Percentiles rank a stretch among this genome's conserved stretches.
Conservation (phyloP, 1,140 invertebrate species). For the Lepidurus arcticus region DNA sequence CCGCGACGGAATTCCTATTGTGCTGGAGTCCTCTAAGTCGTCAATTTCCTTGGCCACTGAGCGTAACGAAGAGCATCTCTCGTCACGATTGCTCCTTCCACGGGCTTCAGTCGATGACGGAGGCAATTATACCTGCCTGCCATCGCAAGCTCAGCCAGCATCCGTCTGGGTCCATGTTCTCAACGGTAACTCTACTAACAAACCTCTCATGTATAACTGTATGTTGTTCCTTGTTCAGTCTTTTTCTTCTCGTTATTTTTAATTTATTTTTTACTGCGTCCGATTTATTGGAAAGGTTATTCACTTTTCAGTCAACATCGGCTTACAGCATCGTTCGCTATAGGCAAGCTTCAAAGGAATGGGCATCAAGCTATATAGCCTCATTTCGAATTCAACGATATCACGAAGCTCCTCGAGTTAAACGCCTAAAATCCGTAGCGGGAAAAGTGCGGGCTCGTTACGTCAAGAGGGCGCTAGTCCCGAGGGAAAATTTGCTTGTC, state of each 20-base stretch:
- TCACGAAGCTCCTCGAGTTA: too few relatives aligned
- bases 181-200: slow-evolving; percentile 38
- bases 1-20: slow-evolving; percentile 28
- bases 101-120: slow-evolving; percentile 77
- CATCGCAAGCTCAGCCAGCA: slow-evolving; percentile 41
- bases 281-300: background rate
- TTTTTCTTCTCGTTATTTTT: background rate
- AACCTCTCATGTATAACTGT: slow-evolving; percentile 1
- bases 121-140: slow-evolving; percentile 52
- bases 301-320: background rate
- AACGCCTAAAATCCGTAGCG: too few relatives aligned
- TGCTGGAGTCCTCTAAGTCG: slow-evolving; percentile 17
- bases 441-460: background rate
- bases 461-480: background rate
- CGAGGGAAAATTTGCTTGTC: slow-evolving; percentile 1
- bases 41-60: slow-evolving; percentile 76
- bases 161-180: slow-evolving; percentile 43
- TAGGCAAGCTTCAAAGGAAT: too few relatives aligned
- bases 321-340: too few relatives aligned
- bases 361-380: too few relatives aligned
- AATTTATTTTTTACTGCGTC: background rate
- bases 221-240: background rate
- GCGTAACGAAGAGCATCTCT: slow-evolving; percentile 81
- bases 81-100: slow-evolving; percentile 78
- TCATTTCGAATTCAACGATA: too few relatives aligned